These are phyloP conservation scores for Polydrusus pterygomalis DNA, from an alignment of 2,888 invertebrate genomes.

Conservation along the genomic window DNA sequence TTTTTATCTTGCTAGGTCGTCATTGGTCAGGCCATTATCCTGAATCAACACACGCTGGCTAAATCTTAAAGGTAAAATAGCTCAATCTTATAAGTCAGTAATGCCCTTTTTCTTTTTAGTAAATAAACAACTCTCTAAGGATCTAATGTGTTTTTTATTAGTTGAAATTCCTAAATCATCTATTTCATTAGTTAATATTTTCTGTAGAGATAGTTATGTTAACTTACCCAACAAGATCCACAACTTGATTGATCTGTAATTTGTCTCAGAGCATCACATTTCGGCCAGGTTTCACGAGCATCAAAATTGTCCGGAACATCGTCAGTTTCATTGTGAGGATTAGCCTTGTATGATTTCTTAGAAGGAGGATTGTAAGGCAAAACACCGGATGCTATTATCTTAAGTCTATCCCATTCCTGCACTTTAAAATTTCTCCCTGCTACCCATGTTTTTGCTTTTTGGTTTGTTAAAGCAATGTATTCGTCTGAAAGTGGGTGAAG, in stretches of 20 bases:
- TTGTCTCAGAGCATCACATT: slow-evolving; percentile 86
- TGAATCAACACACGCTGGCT: no score
- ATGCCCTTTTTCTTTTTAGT: no score
- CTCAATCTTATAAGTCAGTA: no score
- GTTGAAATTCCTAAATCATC: no score
- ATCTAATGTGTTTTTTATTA: no score
- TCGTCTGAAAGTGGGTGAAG: slow-evolving; percentile 53
- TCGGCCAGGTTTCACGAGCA: slow-evolving; percentile 83
- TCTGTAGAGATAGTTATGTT: slow-evolving; percentile 7
- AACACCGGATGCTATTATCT: slow-evolving; percentile 49
- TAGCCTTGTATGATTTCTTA: neutral
- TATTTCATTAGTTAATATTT: no score
- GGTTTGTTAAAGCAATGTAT: slow-evolving; percentile 74
- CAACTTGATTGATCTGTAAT: slow-evolving; percentile 90
- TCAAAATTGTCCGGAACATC: slow-evolving; percentile 84
- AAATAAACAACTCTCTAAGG: no score
- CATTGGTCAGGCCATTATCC: no score
- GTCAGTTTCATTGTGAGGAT: slow-evolving; percentile 30
- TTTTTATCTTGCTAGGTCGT: no score
- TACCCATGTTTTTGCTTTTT: slow-evolving; percentile 81
- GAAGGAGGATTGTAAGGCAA: neutral
- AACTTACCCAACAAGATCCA: slow-evolving; percentile 86
- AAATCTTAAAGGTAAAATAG: no score
- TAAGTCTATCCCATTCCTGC: slow-evolving; percentile 62
- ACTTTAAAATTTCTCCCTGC: slow-evolving; percentile 85